These are phyloP conservation scores for Agrypnia vestita DNA, from an alignment of 1,140 invertebrate genomes.

Conservation along the genomic window DNA sequence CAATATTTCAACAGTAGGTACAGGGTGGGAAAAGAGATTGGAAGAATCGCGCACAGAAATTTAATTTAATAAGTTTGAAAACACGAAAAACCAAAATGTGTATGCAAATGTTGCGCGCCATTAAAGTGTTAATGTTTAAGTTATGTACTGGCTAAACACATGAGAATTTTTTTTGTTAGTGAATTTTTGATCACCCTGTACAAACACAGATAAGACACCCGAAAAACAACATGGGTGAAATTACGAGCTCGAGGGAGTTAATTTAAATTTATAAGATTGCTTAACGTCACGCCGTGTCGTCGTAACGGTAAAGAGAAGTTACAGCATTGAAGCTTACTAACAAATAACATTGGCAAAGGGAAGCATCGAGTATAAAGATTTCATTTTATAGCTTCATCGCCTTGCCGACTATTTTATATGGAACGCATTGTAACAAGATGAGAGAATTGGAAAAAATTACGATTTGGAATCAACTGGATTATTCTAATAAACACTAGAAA, in stretches of 20 bases:
- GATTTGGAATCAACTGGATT: too few relatives aligned
- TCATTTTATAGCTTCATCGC: too few relatives aligned
- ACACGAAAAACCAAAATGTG: too few relatives aligned
- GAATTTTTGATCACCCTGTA: slow-evolving; percentile 34
- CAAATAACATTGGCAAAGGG: too few relatives aligned
- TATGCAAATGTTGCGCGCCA: too few relatives aligned
- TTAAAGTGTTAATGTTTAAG: too few relatives aligned
- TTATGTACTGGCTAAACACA: neutral
- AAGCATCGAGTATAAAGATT: too few relatives aligned
- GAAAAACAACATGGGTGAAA: slow-evolving; percentile 12
- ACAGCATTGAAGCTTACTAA: too few relatives aligned
- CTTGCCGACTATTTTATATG: too few relatives aligned
- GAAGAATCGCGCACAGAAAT: neutral
- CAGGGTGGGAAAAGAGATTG: slow-evolving; percentile 4
- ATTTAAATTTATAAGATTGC: slow-evolving; percentile 42
- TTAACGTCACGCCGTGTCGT: slow-evolving; percentile 25
- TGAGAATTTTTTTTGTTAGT: too few relatives aligned
- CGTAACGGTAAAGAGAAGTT: neutral
- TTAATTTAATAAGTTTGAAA: neutral
- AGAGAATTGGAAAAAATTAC: neutral
- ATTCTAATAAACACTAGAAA: too few relatives aligned
- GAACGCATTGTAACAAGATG: neutral
- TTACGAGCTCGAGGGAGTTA: slow-evolving; percentile 22
- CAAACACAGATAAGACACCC: slow-evolving; percentile 30
- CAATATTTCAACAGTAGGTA: slow-evolving; percentile 52